These are phyloP conservation scores for Oxytorus armatus DNA, from an alignment of 2,888 invertebrate species.

Conservation along the genomic window DNA sequence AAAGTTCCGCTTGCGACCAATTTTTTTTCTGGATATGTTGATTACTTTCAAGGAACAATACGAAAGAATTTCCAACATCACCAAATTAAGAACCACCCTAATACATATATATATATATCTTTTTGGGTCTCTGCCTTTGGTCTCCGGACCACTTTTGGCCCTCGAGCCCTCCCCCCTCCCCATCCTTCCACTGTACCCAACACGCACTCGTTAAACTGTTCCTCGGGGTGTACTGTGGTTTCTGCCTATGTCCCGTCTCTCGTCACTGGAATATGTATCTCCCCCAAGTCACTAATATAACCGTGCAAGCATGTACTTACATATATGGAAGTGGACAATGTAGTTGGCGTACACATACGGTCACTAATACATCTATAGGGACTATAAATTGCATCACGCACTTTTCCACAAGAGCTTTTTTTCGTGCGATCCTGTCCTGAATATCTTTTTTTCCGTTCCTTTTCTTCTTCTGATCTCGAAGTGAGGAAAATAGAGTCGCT, in stretches of 20 bases:
- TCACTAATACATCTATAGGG: background rate
- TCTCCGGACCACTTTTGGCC: slow-evolving; percentile 2
- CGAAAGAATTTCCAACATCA: no score
- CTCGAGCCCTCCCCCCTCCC: slow-evolving; percentile 1
- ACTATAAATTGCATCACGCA: slow-evolving; percentile 25
- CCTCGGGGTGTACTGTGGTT: slow-evolving; percentile 50
- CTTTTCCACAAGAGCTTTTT: slow-evolving; percentile 51
- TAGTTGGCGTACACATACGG: background rate
- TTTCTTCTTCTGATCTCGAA: slow-evolving; percentile 18
- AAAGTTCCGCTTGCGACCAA: no score
- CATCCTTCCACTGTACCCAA: slow-evolving; percentile 1
- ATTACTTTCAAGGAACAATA: no score
- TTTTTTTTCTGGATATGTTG: no score
- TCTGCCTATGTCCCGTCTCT: slow-evolving; percentile 12
- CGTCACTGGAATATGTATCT: slow-evolving; percentile 30
- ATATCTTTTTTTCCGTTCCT: slow-evolving; percentile 15
- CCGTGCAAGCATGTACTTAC: slow-evolving; percentile 1
- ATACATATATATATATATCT: slow-evolving; percentile 24
- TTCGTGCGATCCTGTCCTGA: background rate
- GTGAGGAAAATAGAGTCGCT: slow-evolving; percentile 9
- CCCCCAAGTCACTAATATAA: slow-evolving; percentile 33
- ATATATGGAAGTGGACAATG: background rate
- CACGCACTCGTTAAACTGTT: slow-evolving; percentile 31
- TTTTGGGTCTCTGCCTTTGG: slow-evolving; percentile 4
- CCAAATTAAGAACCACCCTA: no score